These are phyloP conservation scores for Crossocerus cetratus DNA, from an alignment of 2,888 invertebrate species.

Conservation along the genomic window DNA sequence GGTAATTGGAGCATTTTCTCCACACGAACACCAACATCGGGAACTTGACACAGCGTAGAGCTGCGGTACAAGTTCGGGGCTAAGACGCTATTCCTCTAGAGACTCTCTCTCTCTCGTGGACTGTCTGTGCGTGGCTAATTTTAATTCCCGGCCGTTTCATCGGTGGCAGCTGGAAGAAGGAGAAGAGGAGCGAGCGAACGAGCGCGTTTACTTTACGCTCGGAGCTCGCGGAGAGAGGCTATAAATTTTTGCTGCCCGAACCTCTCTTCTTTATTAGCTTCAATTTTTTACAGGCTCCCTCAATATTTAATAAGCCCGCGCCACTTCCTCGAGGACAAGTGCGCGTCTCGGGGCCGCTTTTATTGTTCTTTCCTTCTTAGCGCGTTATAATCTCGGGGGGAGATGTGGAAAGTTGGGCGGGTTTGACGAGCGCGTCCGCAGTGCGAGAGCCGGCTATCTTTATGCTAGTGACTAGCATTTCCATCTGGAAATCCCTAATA, in stretches of 20 bases:
- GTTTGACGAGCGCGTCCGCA: too few relatives aligned
- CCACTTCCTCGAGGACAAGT: neutral
- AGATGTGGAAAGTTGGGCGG: too few relatives aligned
- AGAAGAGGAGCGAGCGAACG: neutral
- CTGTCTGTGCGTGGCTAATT: neutral
- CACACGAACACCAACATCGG: too few relatives aligned
- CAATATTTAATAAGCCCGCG: neutral
- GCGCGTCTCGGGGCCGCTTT: too few relatives aligned
- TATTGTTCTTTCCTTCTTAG: too few relatives aligned
- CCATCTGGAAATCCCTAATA: too few relatives aligned
- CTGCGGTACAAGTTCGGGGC: neutral
- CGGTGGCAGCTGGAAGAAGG: constrained; percentile 1
- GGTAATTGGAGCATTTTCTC: too few relatives aligned
- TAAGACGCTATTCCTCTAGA: neutral
- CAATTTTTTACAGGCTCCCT: neutral
- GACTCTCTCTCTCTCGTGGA: neutral
- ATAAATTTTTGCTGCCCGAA: neutral
- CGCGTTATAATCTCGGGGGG: too few relatives aligned
- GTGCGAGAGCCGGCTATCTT: too few relatives aligned
- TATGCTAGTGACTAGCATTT: too few relatives aligned
- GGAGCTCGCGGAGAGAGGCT: neutral
- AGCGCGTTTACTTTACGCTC: neutral
- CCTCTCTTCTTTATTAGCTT: neutral
- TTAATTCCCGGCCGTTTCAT: neutral
- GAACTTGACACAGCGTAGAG: neutral